Evolutionary conservation across 2,113 vertebrate genomes (phyloP), one percentile per base, ranked within the genome.

Genomic region (Cichladusa arquata): DNA sequence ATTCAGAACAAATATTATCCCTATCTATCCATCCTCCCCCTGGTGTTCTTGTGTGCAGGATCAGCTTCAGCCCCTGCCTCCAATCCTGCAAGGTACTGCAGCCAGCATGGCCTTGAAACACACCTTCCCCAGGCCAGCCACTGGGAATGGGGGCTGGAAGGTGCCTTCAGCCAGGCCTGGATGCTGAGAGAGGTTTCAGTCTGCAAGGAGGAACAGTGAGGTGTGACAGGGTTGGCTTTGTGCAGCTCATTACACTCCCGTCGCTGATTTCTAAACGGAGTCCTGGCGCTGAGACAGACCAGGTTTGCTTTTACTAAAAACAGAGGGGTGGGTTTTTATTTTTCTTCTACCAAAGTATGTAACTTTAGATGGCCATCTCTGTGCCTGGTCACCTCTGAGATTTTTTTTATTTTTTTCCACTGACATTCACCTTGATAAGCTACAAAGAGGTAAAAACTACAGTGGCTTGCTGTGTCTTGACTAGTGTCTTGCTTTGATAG

Each of bases 221-320:
- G 54, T 88, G 62, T 66, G 86, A 57, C 84, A 70, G 84, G 76
- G 45, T 71, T 74, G 71, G 11, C 71, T 86, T 34, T 66, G 54
- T 86, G 78, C 62, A 47, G 58, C 64, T 82, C 56, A 34, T 96
- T 94, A 77, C 0, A 0, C 28, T 88, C 34, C 74, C 0, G 0
- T 58, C 18, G 8, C 87, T 0, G 25, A 38, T 88, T 94, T 93
- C 79, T 70, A 36, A 91, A 81, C 3, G 44, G 60, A 90, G 65
- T 57, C 76, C 71, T 74, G 88, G 69, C 0, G 19, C 81, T 93
- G 92, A 88, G 51, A 71, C 67, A 88, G 74, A 81, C 28, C 71
- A 66, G 67, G 50, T 91, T 95, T 90, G 89, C 92, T 94, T 97
- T 94, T 42, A 72, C 89, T 85, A 50, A 86, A 96, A 97, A 82